Evolutionary conservation across 2,797 vertebrate genomes (phyloP).

Genomic region (Spinus olivaceus): DNA sequence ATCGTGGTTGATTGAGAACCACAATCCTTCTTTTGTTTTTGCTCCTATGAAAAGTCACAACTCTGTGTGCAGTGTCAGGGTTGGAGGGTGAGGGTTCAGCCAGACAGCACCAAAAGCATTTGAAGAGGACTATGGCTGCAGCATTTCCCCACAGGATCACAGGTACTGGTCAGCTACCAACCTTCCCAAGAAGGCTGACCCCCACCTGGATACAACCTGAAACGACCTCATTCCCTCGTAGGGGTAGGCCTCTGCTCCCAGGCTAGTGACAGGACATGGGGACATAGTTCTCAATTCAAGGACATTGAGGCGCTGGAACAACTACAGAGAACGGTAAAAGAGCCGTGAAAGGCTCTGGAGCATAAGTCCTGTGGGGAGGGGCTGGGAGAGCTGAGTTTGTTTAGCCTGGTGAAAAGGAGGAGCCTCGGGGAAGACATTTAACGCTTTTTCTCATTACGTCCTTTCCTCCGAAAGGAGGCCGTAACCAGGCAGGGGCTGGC

Average conservation of each 20-base stretch:
- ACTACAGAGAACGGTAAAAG: rapidly evolving
- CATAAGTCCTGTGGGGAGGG: too few species aligned
- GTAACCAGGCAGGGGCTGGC: too few species aligned
- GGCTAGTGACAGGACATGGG: too few species aligned
- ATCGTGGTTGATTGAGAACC: not conserved
- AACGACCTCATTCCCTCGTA: not conserved
- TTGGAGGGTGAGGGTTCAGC: rapidly evolving
- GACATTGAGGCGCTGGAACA: not conserved
- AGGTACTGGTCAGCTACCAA: rapidly evolving
- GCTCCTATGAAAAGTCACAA: not conserved
- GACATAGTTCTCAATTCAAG: not conserved
- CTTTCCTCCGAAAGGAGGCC: not conserved
- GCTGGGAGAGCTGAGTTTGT: not conserved
- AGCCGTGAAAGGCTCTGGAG: not conserved
- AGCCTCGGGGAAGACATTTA: not conserved
- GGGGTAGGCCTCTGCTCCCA: not conserved
- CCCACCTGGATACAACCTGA: not conserved
- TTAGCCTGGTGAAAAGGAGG: not conserved
- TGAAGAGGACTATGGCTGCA: rapidly evolving
- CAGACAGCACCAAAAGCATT: rapidly evolving
- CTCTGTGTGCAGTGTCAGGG: too few species aligned
- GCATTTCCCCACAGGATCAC: not conserved
- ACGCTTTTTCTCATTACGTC: not conserved
- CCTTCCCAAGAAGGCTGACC: not conserved
- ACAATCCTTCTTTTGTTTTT: not conserved